phyloP scores from a whole-genome alignment of 2,888 invertebrate species.

The Drosophila multiciliata region DNA sequence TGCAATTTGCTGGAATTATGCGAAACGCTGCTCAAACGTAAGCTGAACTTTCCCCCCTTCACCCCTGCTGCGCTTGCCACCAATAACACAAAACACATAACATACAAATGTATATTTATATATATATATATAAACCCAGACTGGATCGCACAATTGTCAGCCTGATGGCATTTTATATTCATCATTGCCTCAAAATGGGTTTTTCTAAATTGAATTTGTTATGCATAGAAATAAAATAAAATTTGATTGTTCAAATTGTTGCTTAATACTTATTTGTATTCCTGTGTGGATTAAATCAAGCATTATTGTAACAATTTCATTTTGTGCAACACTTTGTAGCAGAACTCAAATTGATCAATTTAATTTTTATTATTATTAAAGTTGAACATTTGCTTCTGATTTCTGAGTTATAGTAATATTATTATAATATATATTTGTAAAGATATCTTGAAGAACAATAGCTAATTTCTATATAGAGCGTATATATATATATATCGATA shows the following conservation, averaged over 20 bases:
- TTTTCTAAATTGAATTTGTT: background rate
- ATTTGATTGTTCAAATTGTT: background rate
- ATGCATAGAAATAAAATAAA: background rate
- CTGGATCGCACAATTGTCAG: background rate
- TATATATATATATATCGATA: too few relatives aligned
- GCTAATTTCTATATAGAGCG: background rate
- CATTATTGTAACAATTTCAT: background rate
- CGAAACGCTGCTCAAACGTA: slow-evolving; percentile 28
- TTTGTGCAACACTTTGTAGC: background rate
- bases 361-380: background rate
- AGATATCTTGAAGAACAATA: background rate
- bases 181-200: background rate
- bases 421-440: background rate
- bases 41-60: slow-evolving; percentile 30
- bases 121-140: background rate
- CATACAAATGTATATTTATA: background rate
- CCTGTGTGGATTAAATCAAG: background rate
- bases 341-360: background rate
- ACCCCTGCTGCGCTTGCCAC: background rate
- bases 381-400: background rate
- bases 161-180: background rate
- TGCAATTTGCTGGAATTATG: slow-evolving; percentile 20
- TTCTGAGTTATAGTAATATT: background rate
- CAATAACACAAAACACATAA: background rate
- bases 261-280: background rate